Evolutionary conservation across 1,140 invertebrate genomes (phyloP).

Genomic region (Microvelia longipes): DNA sequence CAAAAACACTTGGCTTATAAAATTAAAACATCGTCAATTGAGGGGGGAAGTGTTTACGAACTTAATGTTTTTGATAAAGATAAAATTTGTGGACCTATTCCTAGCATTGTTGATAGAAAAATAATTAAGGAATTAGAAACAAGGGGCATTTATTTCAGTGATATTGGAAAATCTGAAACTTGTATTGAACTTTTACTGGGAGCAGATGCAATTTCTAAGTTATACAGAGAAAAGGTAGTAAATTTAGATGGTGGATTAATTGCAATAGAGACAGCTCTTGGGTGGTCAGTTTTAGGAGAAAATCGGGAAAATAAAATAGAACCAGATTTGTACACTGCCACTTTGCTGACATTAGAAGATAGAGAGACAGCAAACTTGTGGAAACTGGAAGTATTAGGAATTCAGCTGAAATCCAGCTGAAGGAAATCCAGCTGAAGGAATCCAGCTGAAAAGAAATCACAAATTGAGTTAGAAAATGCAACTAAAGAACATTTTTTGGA

Average conservation of each 20-base stretch:
- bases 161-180: background rate
- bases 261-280: background rate
- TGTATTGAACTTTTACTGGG: background rate
- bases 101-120: background rate
- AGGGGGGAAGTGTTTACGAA: background rate
- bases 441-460: background rate
- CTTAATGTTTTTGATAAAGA: background rate
- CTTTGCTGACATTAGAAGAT: background rate
- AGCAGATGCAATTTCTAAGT: background rate
- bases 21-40: background rate
- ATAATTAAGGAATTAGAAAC: background rate
- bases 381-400: background rate
- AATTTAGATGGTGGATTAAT: background rate
- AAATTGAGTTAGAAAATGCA: background rate
- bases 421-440: too few relatives aligned
- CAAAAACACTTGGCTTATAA: background rate
- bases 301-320: background rate
- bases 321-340: background rate
- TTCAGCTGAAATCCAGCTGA: too few relatives aligned
- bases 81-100: background rate
- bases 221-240: background rate
- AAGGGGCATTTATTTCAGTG: background rate
- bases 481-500: background rate
- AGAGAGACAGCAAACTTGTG: background rate
- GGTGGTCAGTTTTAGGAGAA: background rate